phyloP scores from a whole-genome alignment of 2,797 vertebrate species.

The Sternarchorhynchus goeldii region DNA sequence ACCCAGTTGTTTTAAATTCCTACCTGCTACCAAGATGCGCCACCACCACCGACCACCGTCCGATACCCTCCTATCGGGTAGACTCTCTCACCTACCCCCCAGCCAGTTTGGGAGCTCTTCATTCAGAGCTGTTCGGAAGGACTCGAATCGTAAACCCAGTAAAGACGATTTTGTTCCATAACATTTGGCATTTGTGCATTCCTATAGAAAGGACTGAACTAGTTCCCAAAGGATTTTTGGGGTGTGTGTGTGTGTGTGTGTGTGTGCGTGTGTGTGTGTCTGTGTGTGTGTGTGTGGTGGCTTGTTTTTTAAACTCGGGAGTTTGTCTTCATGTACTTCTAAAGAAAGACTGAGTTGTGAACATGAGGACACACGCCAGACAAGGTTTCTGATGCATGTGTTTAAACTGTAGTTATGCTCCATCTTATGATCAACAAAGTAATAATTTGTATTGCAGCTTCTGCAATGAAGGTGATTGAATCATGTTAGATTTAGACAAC shows the following conservation, averaged over 20 bases:
- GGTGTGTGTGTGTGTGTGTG: too few relatives aligned
- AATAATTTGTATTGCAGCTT: neutral
- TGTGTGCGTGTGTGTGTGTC: too few relatives aligned
- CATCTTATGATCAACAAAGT: neutral
- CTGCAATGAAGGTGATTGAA: neutral
- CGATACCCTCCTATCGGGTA: neutral
- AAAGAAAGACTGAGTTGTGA: neutral
- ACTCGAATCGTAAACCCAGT: constrained; percentile 9
- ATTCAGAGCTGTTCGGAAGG: constrained; percentile 11
- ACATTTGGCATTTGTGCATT: constrained; percentile 54
- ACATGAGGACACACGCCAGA: constrained; percentile 3
- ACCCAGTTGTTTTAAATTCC: constrained; percentile 31
- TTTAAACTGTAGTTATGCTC: neutral
- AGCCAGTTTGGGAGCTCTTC: neutral
- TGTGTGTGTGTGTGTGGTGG: too few relatives aligned
- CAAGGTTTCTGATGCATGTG: constrained; percentile 19
- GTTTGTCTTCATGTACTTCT: neutral
- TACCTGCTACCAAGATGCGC: constrained; percentile 23
- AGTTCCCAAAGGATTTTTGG: neutral
- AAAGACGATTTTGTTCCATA: constrained; percentile 25
- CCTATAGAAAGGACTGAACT: constrained; percentile 41
- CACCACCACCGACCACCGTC: neutral
- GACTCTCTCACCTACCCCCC: neutral
- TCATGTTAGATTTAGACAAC: constrained; percentile 1
- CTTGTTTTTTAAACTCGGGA: too few relatives aligned